These are phyloP conservation scores for Hydrozoanthus tunicans DNA, from an alignment of 64 coral and sea anemone genomes.

Conservation along the genomic window DNA sequence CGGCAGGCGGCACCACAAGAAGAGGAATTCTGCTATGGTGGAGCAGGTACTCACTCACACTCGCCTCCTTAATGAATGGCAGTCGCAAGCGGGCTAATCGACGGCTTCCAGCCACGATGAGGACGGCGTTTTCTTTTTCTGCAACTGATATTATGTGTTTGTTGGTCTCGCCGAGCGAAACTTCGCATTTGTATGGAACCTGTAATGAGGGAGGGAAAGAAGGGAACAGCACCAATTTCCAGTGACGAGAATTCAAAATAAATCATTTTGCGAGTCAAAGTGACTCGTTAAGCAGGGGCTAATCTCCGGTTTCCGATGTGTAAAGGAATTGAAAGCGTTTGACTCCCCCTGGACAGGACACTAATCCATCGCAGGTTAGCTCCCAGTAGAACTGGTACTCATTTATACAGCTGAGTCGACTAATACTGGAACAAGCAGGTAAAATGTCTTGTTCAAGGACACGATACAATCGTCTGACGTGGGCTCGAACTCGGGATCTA, in stretches of 20 bases:
- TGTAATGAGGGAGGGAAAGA: neutral
- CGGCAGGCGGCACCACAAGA: conserved; percentile 19
- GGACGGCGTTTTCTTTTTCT: conserved; percentile 40
- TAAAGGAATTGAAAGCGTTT: no score
- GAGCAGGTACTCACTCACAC: conserved; percentile 25
- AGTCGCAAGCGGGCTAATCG: neutral
- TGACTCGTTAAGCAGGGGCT: no score
- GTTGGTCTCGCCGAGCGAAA: conserved; percentile 20
- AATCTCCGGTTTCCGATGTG: no score
- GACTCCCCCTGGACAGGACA: no score
- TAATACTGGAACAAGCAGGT: no score
- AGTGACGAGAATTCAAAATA: neutral
- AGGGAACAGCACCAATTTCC: neutral
- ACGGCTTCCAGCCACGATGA: conserved; percentile 20
- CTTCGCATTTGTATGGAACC: conserved; percentile 11
- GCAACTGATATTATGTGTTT: conserved; percentile 35
- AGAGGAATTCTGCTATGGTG: conserved; percentile 21
- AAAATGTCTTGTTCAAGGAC: no score
- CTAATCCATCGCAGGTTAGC: no score
- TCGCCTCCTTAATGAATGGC: neutral
- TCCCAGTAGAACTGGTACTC: no score
- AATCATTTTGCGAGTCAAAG: neutral
- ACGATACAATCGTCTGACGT: no score
- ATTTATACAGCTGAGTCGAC: no score
- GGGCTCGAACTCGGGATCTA: no score